phyloP scores from a whole-genome alignment of 2,113 vertebrate genomes.

The Lepus timidus region DNA sequence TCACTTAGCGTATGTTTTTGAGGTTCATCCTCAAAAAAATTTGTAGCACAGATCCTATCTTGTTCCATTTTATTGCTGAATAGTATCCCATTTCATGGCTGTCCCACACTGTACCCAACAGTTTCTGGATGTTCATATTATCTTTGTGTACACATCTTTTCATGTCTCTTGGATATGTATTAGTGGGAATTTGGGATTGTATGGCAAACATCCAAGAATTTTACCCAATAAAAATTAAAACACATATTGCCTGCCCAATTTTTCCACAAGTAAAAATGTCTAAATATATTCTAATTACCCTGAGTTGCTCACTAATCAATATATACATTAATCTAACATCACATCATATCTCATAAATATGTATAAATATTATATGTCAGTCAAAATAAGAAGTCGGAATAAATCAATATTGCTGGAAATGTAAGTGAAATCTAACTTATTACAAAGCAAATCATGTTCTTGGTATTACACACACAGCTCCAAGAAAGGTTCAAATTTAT shows the following conservation, averaged over 20 bases:
- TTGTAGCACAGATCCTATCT: neutral
- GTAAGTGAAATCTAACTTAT: neutral
- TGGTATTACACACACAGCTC: neutral
- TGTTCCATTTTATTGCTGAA: neutral
- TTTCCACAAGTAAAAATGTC: neutral
- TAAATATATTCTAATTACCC: neutral
- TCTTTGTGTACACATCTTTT: neutral
- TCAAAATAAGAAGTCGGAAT: neutral
- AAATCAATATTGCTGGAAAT: neutral
- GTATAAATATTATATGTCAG: no score
- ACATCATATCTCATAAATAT: no score
- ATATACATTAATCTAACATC: no score
- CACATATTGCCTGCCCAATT: neutral
- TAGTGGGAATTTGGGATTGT: neutral
- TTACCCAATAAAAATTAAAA: slow-evolving; percentile 1
- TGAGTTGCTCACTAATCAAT: no score
- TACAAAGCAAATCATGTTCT: neutral
- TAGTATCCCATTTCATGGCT: neutral
- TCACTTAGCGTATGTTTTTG: neutral
- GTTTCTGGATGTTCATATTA: fast-evolving
- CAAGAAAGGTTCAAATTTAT: neutral
- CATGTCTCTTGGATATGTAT: neutral
- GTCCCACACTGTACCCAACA: neutral
- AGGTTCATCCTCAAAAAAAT: neutral
- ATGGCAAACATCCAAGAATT: neutral